A percentile compares a stretch with the other conserved stretches of the same genome.
These are phyloP conservation scores for Takifugu bimaculatus DNA, from an alignment of 2,113 vertebrate species.

Conservation along the genomic window DNA sequence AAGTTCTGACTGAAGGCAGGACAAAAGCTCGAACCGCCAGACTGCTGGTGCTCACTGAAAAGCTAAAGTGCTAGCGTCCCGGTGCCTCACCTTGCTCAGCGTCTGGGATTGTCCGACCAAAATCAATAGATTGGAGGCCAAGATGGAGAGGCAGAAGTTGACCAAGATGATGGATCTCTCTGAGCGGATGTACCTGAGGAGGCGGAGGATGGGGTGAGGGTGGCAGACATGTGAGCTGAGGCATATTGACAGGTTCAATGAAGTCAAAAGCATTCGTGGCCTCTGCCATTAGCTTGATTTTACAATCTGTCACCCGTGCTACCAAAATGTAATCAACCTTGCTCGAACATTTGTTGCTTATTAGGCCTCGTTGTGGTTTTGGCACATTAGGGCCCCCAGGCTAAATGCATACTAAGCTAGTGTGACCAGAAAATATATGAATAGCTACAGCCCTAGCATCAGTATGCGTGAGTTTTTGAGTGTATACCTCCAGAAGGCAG, in stretches of 20 bases:
- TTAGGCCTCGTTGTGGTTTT: conserved; percentile 55
- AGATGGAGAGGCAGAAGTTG: conserved; percentile 96
- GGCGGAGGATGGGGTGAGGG: conserved; percentile 4
- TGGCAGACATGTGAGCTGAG: conserved; percentile 14
- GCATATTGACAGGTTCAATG: conserved; percentile 27
- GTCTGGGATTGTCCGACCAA: conserved; percentile 96
- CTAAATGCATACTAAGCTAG: conserved; percentile 5
- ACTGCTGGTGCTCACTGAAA: too few species aligned
- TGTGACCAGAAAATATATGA: neutral
- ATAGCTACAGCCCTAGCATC: neutral
- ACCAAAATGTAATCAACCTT: conserved; percentile 38
- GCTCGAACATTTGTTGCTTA: conserved; percentile 59
- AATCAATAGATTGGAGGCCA: conserved; percentile 96
- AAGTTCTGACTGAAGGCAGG: conserved; percentile 2
- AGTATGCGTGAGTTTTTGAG: too few species aligned
- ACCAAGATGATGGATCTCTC: conserved; percentile 97
- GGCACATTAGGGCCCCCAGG: conserved; percentile 26
- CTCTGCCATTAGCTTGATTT: conserved; percentile 43
- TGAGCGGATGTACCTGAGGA: conserved; percentile 88
- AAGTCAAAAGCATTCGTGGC: conserved; percentile 27
- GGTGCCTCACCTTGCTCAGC: conserved; percentile 88
- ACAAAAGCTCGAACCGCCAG: neutral
- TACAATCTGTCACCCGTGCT: conserved; percentile 51
- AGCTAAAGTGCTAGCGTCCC: neutral
- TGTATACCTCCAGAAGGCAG: conserved; percentile 92